Base-by-base conservation (phyloP, 2,113 vertebrate species). In the Hucho hucho region DNA sequence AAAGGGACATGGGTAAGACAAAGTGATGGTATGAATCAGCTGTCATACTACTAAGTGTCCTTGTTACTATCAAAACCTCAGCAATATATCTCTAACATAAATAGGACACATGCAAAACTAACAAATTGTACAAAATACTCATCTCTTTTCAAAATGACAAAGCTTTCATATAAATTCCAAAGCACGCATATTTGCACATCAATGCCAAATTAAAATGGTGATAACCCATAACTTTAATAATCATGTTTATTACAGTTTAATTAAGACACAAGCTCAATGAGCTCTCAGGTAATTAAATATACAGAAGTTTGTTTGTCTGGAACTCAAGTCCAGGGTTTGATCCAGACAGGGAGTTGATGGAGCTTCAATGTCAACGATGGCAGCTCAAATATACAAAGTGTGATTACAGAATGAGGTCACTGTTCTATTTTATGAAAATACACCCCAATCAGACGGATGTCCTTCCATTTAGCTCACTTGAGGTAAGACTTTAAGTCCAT, bases 241-340 rank as follows among this genome's bases (percentile, higher is more conserved):
- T 94, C 92, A 94, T 93, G 95, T 81, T 95, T 95, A 95, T 95
- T 95, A 95, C 93, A 94, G 94, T 95, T 94, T 94, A 94, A 94
- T 94, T 89, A 94, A 94, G 92, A 43, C 37, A 94, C 93, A 94
- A 93, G 94, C 94, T 94, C 93, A 91, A 93, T 88, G 94, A 95
- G 94, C 94, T 87, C 88, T 28, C 93, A 93, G 92, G 93, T 94
- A 91, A 93, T 95, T 94, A 95, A 95, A 95, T 94, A 95, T 94
- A 94, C 93, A 94, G 92, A 92, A 93, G 91, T 94, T 93, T 90
- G 69, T 93, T 90, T 89, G 90, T 94, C 92, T 91, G 93, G 89
- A 92, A 92, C 93, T 94, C 93, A 93, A 92, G 94, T 94, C 92
- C 93, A 92, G 91, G 94, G 87, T 93, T 92, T 93, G 49, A 59